Evolutionary conservation across 2,113 vertebrate genomes (phyloP).

Genomic region (Numida meleagris): DNA sequence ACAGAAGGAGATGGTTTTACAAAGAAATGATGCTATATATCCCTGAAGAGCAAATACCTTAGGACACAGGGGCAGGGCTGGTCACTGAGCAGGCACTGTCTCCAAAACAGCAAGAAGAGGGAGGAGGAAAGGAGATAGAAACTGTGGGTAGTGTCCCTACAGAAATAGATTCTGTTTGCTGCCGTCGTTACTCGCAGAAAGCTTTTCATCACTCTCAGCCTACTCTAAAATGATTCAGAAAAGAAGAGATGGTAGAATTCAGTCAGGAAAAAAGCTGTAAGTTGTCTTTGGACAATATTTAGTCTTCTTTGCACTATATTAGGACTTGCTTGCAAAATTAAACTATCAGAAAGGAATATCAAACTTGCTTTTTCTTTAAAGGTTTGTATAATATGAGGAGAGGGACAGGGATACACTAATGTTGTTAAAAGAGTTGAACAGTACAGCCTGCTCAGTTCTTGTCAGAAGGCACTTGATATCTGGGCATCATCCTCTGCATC

Average conservation of each 20-base stretch:
- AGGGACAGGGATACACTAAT: not conserved
- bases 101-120: not conserved
- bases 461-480: not conserved
- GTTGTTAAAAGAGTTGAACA: not conserved
- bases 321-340: not conserved
- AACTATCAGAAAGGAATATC: not conserved
- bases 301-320: not conserved
- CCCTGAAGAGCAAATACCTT: not conserved
- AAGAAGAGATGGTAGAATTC: not conserved
- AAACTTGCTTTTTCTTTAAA: not conserved
- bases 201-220: not conserved
- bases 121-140: not conserved
- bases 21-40: fast-evolving
- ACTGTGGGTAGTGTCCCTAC: not conserved
- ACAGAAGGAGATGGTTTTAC: not conserved
- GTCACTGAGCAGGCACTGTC: not conserved
- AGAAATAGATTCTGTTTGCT: not conserved
- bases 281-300: not conserved
- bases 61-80: not conserved
- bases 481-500: not conserved
- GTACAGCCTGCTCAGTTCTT: not conserved
- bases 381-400: not conserved
- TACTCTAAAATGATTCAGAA: not conserved
- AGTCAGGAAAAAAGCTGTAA: not conserved
- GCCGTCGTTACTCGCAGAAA: not conserved